A percentile compares a stretch with the other conserved stretches of the same genome.
Conservation (phyloP, 2,797 vertebrate species). For the Poeciliopsis infans region DNA sequence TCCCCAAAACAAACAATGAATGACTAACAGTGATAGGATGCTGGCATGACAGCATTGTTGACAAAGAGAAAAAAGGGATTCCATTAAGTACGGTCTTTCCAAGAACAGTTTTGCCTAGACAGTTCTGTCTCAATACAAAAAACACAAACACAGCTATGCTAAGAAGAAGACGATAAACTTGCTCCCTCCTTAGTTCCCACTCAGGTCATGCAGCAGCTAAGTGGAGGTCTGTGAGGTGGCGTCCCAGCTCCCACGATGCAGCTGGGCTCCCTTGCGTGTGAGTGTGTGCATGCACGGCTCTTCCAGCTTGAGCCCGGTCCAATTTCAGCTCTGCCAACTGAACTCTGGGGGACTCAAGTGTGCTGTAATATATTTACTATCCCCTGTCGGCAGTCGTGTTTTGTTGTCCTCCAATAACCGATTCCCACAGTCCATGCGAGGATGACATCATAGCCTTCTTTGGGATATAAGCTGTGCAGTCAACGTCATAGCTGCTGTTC, state of each 20-base stretch:
- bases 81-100: constrained; percentile 41
- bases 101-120: constrained; percentile 45
- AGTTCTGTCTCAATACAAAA: constrained; percentile 49
- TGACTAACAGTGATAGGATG: constrained; percentile 40
- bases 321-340: constrained; percentile 69
- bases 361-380: constrained; percentile 80
- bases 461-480: constrained; percentile 58
- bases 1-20: constrained; percentile 31
- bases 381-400: constrained; percentile 61
- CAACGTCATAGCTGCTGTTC: constrained; percentile 39
- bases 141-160: constrained; percentile 22
- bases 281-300: constrained; percentile 33
- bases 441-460: constrained; percentile 70
- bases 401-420: constrained; percentile 76
- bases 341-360: constrained; percentile 69
- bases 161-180: constrained; percentile 36
- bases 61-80: constrained; percentile 35
- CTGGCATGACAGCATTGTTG: constrained; percentile 36
- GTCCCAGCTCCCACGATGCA: constrained; percentile 69
- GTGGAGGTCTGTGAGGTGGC: constrained; percentile 61
- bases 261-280: constrained; percentile 63
- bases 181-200: constrained; percentile 67
- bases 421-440: constrained; percentile 49
- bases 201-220: constrained; percentile 73
- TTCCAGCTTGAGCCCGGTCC: constrained; percentile 70